Evolutionary conservation across 2,113 vertebrate genomes (phyloP).

Genomic region (Ageneiosus marmoratus): DNA sequence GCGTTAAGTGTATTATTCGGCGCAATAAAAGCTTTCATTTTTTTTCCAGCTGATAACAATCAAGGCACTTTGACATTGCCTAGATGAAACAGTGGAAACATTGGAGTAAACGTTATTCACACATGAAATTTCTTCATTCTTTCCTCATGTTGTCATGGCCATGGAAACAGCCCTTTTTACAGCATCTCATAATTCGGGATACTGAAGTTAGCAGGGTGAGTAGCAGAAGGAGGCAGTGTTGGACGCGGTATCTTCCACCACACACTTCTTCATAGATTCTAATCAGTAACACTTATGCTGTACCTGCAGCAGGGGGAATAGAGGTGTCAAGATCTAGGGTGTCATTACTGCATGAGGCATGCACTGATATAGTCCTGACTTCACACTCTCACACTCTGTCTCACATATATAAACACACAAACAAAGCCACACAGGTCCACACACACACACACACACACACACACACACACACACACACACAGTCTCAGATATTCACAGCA

Average conservation of each 20-base stretch:
- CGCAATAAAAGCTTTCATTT: constrained; percentile 8
- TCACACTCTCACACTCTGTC: constrained; percentile 18
- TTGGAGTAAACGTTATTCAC: constrained; percentile 34
- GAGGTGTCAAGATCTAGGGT: constrained; percentile 47
- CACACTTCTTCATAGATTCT: constrained; percentile 47
- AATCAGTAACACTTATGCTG: constrained; percentile 47
- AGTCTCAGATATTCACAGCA: background rate
- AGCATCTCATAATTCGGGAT: background rate
- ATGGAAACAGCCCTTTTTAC: constrained; percentile 16
- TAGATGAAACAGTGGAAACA: background rate
- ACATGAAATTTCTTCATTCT: constrained; percentile 29
- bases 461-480: background rate
- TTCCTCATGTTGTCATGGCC: constrained; percentile 33
- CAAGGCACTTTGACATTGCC: constrained; percentile 8
- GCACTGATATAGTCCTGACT: constrained; percentile 30
- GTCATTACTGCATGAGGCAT: constrained; percentile 54
- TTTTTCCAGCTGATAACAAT: background rate
- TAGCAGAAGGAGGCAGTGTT: constrained; percentile 8
- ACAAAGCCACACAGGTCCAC: background rate
- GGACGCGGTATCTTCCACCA: constrained; percentile 14
- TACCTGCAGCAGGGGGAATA: constrained; percentile 44
- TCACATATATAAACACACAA: constrained; percentile 31
- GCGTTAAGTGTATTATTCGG: constrained; percentile 42
- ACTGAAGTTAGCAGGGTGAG: background rate
- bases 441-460: background rate